Conservation (phyloP, 2,888 invertebrate species). For the Eupithecia subumbrata region DNA sequence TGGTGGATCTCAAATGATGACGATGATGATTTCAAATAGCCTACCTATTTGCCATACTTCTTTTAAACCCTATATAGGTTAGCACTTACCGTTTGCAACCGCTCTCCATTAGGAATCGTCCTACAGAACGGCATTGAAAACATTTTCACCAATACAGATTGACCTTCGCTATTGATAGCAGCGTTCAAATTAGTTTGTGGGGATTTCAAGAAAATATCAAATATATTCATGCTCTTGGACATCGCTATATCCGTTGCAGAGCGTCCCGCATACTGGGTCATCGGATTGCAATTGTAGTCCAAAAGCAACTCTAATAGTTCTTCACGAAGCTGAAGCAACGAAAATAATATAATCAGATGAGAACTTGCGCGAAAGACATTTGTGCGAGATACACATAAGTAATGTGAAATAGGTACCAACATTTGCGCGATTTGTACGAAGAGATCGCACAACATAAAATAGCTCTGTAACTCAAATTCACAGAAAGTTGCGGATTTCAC, state of each 20-base stretch:
- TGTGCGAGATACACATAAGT: no score
- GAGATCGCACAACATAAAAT: not conserved
- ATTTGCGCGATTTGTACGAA: not conserved
- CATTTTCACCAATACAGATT: constrained; percentile 68
- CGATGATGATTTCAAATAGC: no score
- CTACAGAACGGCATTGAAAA: constrained; percentile 62
- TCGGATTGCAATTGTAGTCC: constrained; percentile 60
- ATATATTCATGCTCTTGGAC: constrained; percentile 52
- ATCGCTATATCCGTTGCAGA: constrained; percentile 66
- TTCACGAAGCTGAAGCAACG: constrained; percentile 55
- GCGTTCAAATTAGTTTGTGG: constrained; percentile 64
- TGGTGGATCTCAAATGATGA: no score
- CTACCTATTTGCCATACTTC: no score
- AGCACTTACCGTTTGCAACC: constrained; percentile 58
- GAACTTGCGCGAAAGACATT: not conserved
- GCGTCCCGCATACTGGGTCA: constrained; percentile 58
- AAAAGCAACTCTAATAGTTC: constrained; percentile 64
- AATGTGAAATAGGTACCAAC: no score
- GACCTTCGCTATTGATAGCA: constrained; percentile 63
- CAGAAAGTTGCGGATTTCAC: not conserved
- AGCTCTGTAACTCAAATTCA: not conserved
- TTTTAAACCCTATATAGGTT: no score
- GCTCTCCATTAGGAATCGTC: constrained; percentile 50
- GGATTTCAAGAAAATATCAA: constrained; percentile 64
- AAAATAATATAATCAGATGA: not conserved